A percentile compares a stretch with the other conserved stretches of the same genome.
These are phyloP conservation scores for Pelodytes ibericus DNA, from an alignment of 2,797 vertebrate species.

Conservation along the genomic window DNA sequence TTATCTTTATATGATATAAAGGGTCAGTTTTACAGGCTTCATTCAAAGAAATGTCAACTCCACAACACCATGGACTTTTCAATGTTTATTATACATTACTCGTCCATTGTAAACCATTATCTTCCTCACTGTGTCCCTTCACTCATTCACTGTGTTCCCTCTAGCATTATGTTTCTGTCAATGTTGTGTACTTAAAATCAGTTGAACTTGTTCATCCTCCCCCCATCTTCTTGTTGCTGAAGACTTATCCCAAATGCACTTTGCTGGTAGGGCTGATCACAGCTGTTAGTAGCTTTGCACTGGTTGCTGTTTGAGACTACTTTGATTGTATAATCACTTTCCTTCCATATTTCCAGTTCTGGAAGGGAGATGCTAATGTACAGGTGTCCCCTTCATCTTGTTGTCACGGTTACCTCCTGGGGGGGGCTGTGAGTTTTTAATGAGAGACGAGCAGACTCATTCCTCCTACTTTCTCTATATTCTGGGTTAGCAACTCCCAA, in stretches of 20 bases:
- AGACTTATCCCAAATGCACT: not conserved
- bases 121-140: no score
- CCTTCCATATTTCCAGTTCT: conserved; percentile 33
- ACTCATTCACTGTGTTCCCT: no score
- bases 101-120: no score
- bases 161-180: no score
- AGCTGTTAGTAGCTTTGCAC: conserved; percentile 31
- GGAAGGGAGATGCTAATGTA: conserved; percentile 62
- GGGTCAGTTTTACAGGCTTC: no score
- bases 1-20: no score
- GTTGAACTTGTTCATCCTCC: not conserved
- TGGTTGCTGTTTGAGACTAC: conserved; percentile 38
- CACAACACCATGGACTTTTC: no score
- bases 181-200: no score
- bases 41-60: no score
- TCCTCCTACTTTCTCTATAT: conserved; percentile 1
- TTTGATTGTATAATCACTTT: conserved; percentile 39
- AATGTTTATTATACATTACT: no score
- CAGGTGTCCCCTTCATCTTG: conserved; percentile 68
- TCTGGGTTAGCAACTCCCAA: conserved; percentile 9
- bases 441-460: conserved; percentile 10
- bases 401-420: conserved; percentile 48
- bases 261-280: conserved; percentile 19
- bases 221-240: not conserved
- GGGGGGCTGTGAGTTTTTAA: conserved; percentile 21